Base-by-base conservation (phyloP, 2,113 vertebrate genomes). In the Ceyx melanurus region DNA sequence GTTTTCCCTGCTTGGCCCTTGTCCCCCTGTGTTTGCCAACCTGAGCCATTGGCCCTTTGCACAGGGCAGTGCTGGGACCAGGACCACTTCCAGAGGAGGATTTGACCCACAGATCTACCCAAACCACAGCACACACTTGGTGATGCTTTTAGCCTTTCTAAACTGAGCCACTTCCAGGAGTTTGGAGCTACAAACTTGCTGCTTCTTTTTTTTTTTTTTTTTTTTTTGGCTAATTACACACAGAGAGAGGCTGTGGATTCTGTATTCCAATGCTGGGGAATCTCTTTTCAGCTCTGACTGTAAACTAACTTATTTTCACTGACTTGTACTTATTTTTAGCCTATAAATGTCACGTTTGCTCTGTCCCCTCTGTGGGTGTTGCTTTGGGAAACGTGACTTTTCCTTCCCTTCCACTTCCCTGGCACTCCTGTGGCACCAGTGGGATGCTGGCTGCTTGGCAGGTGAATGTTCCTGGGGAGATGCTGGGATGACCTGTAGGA, bases 1-100 rank as follows among this genome's bases (percentile, higher is more conserved):
- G 87, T 93, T 96, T 94, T 85, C 80, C 68, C 71, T 66, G 79
- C 86, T 84, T 96, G 92, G 77, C 92, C 74, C 54, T 90, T 31
- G 37, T 48, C 31, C 31, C 70, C 50, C 14, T 45, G 58, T 90
- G 70, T 73, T 85, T 64, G 83, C 61, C 13, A 82, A 62, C 31
- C 58, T 17, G 1, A 51, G 62, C 46, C 50, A 31, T 86, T 35
- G 54, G 58, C 33, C 85, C 0, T 82, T 92, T 65, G 20, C 31
- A 5, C 1, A 29, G 57, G 84, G 9, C 1, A 11, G 20, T 1
- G 3, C 6, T n/a, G 65, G 43, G 65, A n/a, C 2, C 7, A 5
- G 64, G 51, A 50, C 42, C 3, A 0, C 7, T 86, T 84, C 62
- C 16, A 26, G 60, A 51, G 42, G 16, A 40, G 48, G 31, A 23